A percentile compares a stretch with the other conserved stretches of the same genome.
Conservation (phyloP, 2,797 vertebrate genomes). For the Cetoscarus ocellatus region DNA sequence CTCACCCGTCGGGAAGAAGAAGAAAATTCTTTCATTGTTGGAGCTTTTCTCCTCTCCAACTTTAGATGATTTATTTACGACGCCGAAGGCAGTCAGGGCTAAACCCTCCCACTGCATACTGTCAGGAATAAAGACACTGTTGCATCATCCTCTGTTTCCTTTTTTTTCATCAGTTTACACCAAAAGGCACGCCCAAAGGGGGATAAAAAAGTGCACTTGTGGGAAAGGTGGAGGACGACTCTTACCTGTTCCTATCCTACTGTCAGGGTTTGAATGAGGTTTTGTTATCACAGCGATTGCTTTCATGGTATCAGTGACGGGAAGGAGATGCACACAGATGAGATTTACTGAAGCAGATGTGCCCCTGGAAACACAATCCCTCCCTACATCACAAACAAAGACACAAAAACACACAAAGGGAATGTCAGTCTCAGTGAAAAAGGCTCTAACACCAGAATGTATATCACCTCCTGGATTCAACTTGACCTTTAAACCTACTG, state of each 20-base stretch:
- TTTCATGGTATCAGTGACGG: conserved; percentile 74
- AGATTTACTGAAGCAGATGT: conserved; percentile 64
- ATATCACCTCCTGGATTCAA: conserved; percentile 62
- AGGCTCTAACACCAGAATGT: conserved; percentile 6
- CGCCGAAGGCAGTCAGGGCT: conserved; percentile 57
- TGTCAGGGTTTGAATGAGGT: conserved; percentile 65
- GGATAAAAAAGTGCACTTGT: too few species aligned
- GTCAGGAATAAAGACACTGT: conserved; percentile 67
- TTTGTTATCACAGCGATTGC: conserved; percentile 68
- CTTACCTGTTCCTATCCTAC: conserved; percentile 60
- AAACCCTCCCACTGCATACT: conserved; percentile 66
- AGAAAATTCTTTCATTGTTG: conserved; percentile 57
- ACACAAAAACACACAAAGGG: conserved; percentile 44
- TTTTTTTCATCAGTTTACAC: conserved; percentile 55
- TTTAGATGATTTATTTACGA: conserved; percentile 79
- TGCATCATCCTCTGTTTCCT: conserved; percentile 65
- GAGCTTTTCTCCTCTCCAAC: conserved; percentile 63
- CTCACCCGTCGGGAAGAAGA: conserved; percentile 63
- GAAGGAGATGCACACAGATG: conserved; percentile 65
- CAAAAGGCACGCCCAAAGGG: conserved; percentile 65
- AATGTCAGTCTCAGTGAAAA: conserved; percentile 44
- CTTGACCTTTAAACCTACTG: conserved; percentile 57
- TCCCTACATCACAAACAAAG: conserved; percentile 26
- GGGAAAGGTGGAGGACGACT: conserved; percentile 22
- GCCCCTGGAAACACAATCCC: conserved; percentile 59